Conservation (phyloP, 2,113 vertebrate species). For the Platanista minor region DNA sequence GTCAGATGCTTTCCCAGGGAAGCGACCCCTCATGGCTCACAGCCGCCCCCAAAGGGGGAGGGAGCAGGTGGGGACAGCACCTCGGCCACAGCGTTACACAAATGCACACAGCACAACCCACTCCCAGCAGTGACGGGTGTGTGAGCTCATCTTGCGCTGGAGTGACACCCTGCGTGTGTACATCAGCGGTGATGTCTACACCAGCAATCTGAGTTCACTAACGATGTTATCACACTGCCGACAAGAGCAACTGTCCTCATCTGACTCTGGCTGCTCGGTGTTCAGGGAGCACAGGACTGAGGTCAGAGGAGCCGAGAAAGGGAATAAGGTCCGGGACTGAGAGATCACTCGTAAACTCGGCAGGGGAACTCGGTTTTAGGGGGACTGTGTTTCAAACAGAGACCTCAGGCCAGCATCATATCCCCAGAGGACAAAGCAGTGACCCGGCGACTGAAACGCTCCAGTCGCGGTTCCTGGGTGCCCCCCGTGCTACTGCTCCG, state of each 20-base stretch:
- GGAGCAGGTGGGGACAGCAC: background rate
- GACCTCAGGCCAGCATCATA: background rate
- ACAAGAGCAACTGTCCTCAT: background rate
- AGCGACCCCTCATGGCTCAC: background rate
- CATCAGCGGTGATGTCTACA: background rate
- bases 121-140: background rate
- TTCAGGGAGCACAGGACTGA: background rate
- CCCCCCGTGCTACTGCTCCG: background rate
- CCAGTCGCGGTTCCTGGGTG: background rate
- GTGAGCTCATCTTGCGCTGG: background rate
- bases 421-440: background rate
- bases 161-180: background rate
- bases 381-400: background rate
- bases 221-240: rapidly evolving
- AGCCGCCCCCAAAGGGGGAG: background rate
- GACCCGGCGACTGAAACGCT: background rate
- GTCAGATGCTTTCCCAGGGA: rapidly evolving
- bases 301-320: background rate
- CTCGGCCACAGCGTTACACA: rapidly evolving
- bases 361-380: background rate
- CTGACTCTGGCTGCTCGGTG: background rate
- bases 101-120: background rate
- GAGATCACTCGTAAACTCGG: background rate
- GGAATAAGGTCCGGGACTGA: background rate
- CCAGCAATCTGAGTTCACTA: too few species aligned